Evolutionary conservation across 2,797 vertebrate species (phyloP), one percentile per base, ranked within the genome.

Genomic region (Nyctalus aviator): DNA sequence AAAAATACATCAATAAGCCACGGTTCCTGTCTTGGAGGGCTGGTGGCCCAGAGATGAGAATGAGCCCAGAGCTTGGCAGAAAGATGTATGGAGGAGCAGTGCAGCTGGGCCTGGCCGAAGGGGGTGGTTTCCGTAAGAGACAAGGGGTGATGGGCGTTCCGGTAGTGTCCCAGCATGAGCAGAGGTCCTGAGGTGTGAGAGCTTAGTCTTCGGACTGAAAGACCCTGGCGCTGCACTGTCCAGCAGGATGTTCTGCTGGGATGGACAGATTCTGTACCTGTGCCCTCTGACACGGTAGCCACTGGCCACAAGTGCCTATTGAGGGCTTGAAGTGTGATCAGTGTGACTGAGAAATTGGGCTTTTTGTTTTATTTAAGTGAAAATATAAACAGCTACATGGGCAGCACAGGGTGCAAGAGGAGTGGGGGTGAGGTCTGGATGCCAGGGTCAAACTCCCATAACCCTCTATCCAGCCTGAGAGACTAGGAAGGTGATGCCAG

Each of bases 31-130:
- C 32, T 41, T 48, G 14, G 18, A 85, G 17, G 68, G 72, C 14
- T 32, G 15, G 21, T 6, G 69, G 21, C 48, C 53, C 12, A 6
- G 48, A 13, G 2, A 44, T 50, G 69, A 78, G 48, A 13, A 13
- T 20, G 50, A 48, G 64, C 71, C 76, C 17, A 18, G 23, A 25
- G 50, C 9, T 6, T 1, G n/a, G 68, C 41, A 2, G 53, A 68
- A 53, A 62, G 55, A 11, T 0, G 0, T 1, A 3, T 0, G 12
- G 0, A 59, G 81, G 55, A 73, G 9, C 30, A 3, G 6, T 1
- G 8, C 0, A 17, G 18, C 37, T 15, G 37, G 32, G 35, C 50
- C 23, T 57, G 41, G 62, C 21, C 0, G 0, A 71, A 71, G 21
- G 23, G 13, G 21, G 23, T 44, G 12, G 37, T 44, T 48, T 46